Evolutionary conservation across 2,113 vertebrate genomes (phyloP), one percentile per base, ranked within the genome.

Genomic region (Cavia aperea): DNA sequence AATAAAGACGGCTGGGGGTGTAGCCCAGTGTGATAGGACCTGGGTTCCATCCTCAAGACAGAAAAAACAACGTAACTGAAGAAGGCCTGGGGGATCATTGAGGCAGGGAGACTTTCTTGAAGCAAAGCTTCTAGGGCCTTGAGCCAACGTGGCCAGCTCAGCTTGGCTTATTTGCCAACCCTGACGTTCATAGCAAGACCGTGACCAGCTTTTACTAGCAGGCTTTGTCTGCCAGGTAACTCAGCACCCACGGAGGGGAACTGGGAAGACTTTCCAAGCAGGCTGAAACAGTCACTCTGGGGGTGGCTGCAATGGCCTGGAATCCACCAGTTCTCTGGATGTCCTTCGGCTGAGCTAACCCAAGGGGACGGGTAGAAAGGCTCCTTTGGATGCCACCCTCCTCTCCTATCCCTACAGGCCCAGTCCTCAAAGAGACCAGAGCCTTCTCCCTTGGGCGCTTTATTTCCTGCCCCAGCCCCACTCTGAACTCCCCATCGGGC

Each of bases 241-340:
- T 9, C 0, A 0, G 56, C 43, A 5, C 54, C 39, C 58, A 10
- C 3, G 10, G 56, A 31, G 83, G 24, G 33, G 68, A 68, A 12
- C 51, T 5, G 4, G 29, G 15, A 33, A 88, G 77, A 58, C 13
- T 18, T 33, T 72, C 60, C 36, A 31, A 39, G 56, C 24, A 29
- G 81, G 60, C 79, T 56, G 39, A 84, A 86, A 91, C 2, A n/a
- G 49, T 81, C 11, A 8, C 51, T 92, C 62, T 26, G 46, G 2
- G 84, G 82, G 65, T 46, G n/a, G 29, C 81, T 19, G 29, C 46
- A 86, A 21, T 7, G 21, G 16, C 79, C 43, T 77, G 65, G 54
- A 72, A 73, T 33, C 49, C 56, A 24, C 7, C 1, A 31, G 39
- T 5, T n/a, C 68, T 54, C 78, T 68, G 46, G 5, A 19, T 79